These are phyloP conservation scores for Orientallactaga bullata DNA, from an alignment of 2,113 vertebrate genomes.

Conservation along the genomic window DNA sequence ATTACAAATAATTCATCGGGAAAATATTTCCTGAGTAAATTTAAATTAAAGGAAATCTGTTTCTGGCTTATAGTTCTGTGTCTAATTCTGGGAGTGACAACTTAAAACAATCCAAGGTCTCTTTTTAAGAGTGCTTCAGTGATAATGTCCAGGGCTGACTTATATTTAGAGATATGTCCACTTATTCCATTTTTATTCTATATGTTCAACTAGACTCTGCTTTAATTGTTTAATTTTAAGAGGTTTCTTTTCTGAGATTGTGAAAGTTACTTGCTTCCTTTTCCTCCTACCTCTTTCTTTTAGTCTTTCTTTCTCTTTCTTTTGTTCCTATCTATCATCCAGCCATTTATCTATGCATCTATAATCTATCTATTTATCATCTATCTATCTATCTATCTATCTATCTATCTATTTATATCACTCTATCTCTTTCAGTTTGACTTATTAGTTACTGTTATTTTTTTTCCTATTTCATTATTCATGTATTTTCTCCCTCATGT, in stretches of 20 bases:
- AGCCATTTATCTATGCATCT: not conserved
- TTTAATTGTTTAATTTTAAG: not conserved
- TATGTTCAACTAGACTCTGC: not conserved
- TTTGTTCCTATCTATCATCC: too few species aligned
- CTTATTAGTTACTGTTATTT: not conserved
- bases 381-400: not conserved
- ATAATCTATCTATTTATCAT: not conserved
- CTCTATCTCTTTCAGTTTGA: not conserved
- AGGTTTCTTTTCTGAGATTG: slow-evolving; percentile 26
- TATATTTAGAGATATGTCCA: not conserved
- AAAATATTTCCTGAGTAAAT: slow-evolving; percentile 2
- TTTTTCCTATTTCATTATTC: slow-evolving; percentile 32
- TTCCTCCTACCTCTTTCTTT: too few species aligned
- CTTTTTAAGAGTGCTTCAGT: not conserved
- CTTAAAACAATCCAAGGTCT: not conserved
- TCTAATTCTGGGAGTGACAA: not conserved
- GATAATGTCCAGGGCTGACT: not conserved
- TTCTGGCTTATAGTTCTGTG: not conserved
- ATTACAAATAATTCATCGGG: slow-evolving; percentile 25
- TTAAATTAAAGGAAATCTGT: not conserved
- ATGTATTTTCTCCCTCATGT: not conserved
- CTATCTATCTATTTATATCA: not conserved
- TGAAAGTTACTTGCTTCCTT: not conserved
- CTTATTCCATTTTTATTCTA: not conserved
- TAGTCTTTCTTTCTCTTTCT: too few species aligned